Conservation (phyloP, 2,113 vertebrate species). For the Caloenas nicobarica region DNA sequence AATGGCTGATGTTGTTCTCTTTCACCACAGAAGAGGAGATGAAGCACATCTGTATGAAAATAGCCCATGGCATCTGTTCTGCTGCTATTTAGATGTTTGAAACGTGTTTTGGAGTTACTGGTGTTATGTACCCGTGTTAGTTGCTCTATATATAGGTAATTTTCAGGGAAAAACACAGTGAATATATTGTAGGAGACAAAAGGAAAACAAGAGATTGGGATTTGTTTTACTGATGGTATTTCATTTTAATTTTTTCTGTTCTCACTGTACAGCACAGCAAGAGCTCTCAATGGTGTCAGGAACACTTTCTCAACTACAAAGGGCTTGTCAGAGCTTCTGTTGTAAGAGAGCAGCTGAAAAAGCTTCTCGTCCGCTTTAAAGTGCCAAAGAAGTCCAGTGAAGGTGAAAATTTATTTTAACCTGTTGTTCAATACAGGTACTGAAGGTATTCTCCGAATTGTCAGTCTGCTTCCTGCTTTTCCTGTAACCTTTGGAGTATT, state of each 20-base stretch:
- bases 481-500: not conserved
- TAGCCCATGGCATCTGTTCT: not conserved
- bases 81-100: not conserved
- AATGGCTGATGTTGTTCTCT: not conserved
- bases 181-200: not conserved
- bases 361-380: slow-evolving; percentile 95
- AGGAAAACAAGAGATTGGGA: not conserved
- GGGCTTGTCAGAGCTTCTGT: slow-evolving; percentile 89
- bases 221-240: not conserved
- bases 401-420: slow-evolving; percentile 73
- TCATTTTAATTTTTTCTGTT: not conserved
- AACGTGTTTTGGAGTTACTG: not conserved
- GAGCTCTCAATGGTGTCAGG: slow-evolving; percentile 97
- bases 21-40: not conserved
- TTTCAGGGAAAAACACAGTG: not conserved
- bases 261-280: slow-evolving; percentile 86
- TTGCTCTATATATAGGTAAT: not conserved
- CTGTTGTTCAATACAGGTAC: not conserved
- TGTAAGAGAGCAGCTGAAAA: slow-evolving; percentile 94
- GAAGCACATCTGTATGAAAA: not conserved
- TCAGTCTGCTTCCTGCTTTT: not conserved
- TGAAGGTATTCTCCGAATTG: not conserved
- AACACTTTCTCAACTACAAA: slow-evolving; percentile 97
- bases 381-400: slow-evolving; percentile 94
- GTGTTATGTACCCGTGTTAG: not conserved